Conservation (phyloP, 2,113 vertebrate genomes). For the Rhagologus leucostigma region DNA sequence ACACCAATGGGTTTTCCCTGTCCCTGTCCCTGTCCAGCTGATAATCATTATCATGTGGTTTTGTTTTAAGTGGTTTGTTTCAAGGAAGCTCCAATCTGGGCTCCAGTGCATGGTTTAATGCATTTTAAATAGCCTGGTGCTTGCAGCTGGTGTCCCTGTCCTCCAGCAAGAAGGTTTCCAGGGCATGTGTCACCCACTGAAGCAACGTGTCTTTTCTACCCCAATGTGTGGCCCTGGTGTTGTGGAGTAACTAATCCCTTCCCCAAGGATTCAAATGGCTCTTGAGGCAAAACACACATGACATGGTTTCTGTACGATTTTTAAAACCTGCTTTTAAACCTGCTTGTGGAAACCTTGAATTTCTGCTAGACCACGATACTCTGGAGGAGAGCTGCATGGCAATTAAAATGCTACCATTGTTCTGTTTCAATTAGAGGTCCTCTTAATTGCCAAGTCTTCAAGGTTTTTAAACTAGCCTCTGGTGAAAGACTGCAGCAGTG, state of each 20-base stretch:
- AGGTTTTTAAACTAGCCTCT: conserved; percentile 45
- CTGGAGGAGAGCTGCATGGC: not conserved
- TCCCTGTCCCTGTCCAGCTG: not conserved
- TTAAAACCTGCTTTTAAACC: not conserved
- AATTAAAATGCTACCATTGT: conserved; percentile 10
- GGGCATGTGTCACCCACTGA: not conserved
- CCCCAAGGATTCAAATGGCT: not conserved
- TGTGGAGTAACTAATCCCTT: not conserved
- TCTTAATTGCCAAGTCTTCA: conserved; percentile 49
- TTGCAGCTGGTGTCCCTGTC: not conserved
- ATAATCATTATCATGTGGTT: not conserved
- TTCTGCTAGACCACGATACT: conserved; percentile 1
- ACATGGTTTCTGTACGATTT: not conserved
- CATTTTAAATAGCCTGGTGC: not conserved
- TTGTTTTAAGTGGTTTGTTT: not conserved
- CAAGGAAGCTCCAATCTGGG: not conserved
- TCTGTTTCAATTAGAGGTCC: conserved; percentile 49
- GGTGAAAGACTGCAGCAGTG: conserved; percentile 11
- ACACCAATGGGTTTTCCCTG: not conserved
- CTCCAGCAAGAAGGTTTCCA: not conserved
- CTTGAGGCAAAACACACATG: not conserved
- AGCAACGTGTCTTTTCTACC: not conserved
- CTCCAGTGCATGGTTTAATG: not conserved
- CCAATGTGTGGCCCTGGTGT: not conserved
- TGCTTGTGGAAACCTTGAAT: not conserved